Evolutionary conservation across 2,888 invertebrate species (phyloP), one percentile per base, ranked within the genome.

Genomic region (Lasioglossum lativentre): DNA sequence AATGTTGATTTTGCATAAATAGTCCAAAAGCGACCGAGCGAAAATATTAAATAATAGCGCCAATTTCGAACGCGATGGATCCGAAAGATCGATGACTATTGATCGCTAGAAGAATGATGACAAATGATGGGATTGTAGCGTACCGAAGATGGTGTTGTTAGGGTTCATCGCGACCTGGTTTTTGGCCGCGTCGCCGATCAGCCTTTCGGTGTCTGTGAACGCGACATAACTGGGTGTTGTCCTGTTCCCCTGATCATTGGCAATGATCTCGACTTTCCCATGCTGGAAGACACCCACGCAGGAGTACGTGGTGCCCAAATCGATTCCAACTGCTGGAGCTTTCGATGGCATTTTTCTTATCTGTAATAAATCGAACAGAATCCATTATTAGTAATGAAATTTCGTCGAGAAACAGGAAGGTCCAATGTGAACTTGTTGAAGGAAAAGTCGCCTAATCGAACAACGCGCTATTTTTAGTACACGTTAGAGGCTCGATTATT

Each of bases 191-290:
- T 98, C 98, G 68, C 98, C 98, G 91, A 98, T 97, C 59, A 98
- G 96, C 75, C 98, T 96, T 95, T 98, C 98, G 5, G 97, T 97
- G 90, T 98, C 98, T 40, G 97, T 98, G 95, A 98, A 98, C 8
- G 98, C 98, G 75, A 98, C 98, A 95, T 98, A 98, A 88, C 97
- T 97, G 73, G 98, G 98, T 75, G 98, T 98, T 16, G 98, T 98
- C 77, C 98, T 96, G 95, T 98, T 98, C 87, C 98, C 98, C 95
- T 98, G 98, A 94, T 98, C 98, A 94, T 98, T 98, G 82, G 98
- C 98, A 93, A 98, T 98, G 94, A 97, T 97, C 94, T 97, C 97
- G 86, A 98, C 97, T 94, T 97, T 97, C 83, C 97, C 97, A 93
- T 98, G 97, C 94, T 97, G 97, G 96, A 97, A 98, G n/a, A 98